Conservation (phyloP, 2,797 vertebrate species). For the Brachyalestes nurse region DNA sequence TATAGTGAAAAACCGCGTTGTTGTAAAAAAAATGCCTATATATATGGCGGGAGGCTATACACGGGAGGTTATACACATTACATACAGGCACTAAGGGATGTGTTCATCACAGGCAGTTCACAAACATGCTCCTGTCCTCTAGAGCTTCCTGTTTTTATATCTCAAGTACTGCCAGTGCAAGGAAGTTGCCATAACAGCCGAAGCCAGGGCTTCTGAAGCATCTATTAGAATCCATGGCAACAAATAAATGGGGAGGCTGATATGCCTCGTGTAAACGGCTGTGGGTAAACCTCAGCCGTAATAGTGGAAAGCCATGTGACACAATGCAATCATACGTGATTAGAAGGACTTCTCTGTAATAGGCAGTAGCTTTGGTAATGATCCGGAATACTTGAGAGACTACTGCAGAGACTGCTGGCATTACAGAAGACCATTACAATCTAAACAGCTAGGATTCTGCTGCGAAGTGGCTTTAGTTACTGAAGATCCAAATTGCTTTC, state of each 20-base stretch:
- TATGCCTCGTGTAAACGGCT: constrained; percentile 24
- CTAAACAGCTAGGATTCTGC: not conserved
- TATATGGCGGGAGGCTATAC: too few relatives aligned
- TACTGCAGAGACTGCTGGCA: not conserved
- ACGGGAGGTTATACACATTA: too few relatives aligned
- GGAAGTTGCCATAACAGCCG: constrained; percentile 54
- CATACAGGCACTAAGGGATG: too few relatives aligned
- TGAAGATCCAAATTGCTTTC: not conserved
- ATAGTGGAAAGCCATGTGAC: constrained; percentile 11
- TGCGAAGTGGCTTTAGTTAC: not conserved
- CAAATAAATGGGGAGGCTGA: constrained; percentile 34
- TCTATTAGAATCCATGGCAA: constrained; percentile 61
- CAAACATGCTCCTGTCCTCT: constrained; percentile 10
- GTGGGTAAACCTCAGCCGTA: too few relatives aligned
- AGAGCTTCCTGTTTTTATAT: constrained; percentile 23
- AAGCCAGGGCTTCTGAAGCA: constrained; percentile 50
- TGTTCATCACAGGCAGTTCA: not conserved
- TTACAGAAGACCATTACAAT: not conserved
- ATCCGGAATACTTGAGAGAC: not conserved
- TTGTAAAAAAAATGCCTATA: too few relatives aligned
- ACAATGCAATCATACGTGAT: constrained; percentile 28
- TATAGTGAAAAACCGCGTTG: too few relatives aligned
- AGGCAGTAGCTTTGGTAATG: constrained; percentile 4
- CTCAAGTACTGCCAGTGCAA: constrained; percentile 10
- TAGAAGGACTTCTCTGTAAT: constrained; percentile 19